A percentile compares a stretch with the other conserved stretches of the same genome.
Conservation (phyloP, 37 sponge, comb jelly and placozoan genomes). For the Oscarella lobularis region DNA sequence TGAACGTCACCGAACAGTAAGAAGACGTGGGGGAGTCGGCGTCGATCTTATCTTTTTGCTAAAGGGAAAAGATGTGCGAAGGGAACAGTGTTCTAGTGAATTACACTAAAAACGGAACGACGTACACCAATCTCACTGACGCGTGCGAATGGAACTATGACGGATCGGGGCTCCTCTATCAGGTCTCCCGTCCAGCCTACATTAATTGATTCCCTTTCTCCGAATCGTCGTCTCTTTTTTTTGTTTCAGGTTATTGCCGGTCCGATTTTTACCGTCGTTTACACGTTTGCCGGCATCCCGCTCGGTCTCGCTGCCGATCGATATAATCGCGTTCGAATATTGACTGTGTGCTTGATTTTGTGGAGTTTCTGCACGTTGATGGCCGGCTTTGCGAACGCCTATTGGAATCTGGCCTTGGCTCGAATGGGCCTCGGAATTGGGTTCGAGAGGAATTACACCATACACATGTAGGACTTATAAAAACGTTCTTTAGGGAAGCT, state of each 20-base stretch:
- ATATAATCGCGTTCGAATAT: constrained; percentile 20
- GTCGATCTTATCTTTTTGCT: no score
- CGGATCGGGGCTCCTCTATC: constrained; percentile 33
- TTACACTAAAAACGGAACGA: neutral
- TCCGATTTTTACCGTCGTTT: constrained; percentile 48
- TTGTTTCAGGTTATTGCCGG: constrained; percentile 29
- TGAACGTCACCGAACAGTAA: no score
- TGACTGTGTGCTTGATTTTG: constrained; percentile 24
- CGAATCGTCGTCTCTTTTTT: no score
- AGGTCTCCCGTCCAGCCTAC: no score
- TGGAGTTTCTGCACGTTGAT: constrained; percentile 59
- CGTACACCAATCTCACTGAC: neutral
- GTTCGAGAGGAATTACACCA: no score
- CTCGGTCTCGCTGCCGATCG: constrained; percentile 44
- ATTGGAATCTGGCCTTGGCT: constrained; percentile 44
- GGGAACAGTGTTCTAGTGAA: neutral
- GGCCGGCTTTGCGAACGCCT: constrained; percentile 34
- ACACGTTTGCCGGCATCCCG: constrained; percentile 42
- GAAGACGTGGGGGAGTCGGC: no score
- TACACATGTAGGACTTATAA: no score
- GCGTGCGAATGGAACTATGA: constrained; percentile 29
- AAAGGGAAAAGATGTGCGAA: neutral
- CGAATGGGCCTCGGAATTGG: constrained; percentile 24
- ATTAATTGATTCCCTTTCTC: no score
- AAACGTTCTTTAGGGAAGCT: constrained; percentile 34